phyloP scores from a whole-genome alignment of 2,113 vertebrate species.

The Hippopotamus amphibius region DNA sequence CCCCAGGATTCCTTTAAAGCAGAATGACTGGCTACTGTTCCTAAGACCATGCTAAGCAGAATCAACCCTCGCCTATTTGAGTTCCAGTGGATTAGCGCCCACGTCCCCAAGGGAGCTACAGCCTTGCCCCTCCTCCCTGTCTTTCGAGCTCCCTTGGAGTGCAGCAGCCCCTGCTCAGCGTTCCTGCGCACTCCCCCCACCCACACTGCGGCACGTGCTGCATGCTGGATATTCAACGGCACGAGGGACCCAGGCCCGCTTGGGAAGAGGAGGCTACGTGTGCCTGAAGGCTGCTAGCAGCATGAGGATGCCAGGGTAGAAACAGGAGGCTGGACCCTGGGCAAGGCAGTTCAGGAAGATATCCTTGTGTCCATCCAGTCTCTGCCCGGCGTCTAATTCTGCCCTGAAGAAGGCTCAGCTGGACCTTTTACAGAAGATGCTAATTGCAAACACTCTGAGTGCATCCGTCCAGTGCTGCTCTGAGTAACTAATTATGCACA shows the following conservation, averaged over 20 bases:
- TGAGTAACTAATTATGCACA: constrained; percentile 77
- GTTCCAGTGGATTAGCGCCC: background rate
- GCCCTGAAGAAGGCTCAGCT: constrained; percentile 49
- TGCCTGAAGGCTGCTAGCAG: background rate
- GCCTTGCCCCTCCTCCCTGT: background rate
- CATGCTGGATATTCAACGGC: too few species aligned
- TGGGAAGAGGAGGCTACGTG: accelerated
- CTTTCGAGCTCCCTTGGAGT: background rate
- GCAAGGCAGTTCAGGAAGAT: background rate
- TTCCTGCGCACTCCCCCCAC: accelerated
- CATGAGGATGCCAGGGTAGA: too few species aligned
- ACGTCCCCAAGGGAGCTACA: accelerated
- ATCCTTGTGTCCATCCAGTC: background rate
- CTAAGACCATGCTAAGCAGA: background rate
- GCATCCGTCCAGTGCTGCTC: constrained; percentile 50
- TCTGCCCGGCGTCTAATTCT: background rate
- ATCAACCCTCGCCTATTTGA: background rate
- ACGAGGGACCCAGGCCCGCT: accelerated
- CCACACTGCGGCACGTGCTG: background rate
- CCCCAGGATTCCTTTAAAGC: background rate
- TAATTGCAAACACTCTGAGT: constrained; percentile 65
- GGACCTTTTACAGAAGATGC: constrained; percentile 48
- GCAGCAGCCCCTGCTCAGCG: background rate
- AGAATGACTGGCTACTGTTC: background rate
- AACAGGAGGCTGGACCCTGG: background rate